Evolutionary conservation across 1,140 invertebrate species (phyloP).

Genomic region (Hyles euphorbiae): DNA sequence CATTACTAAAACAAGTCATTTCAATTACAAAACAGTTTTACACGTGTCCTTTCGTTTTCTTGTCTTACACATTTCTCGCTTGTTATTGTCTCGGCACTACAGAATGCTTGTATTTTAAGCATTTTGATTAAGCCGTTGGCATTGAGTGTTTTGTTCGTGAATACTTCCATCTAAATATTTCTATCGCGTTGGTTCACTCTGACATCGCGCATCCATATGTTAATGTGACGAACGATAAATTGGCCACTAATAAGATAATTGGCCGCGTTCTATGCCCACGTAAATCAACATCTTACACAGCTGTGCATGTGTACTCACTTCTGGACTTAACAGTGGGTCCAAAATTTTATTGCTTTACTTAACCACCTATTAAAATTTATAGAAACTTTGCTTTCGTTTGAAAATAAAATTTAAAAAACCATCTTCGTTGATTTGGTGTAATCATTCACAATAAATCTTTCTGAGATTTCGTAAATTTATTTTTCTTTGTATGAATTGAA

Average conservation of each 20-base stretch:
- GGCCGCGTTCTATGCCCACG: constrained; percentile 52
- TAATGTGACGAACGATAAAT: constrained; percentile 69
- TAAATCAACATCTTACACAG: constrained; percentile 71
- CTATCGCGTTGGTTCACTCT: constrained; percentile 27
- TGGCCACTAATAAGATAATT: constrained; percentile 73
- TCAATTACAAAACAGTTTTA: too few species aligned
- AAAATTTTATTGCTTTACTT: constrained; percentile 2
- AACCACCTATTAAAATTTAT: too few species aligned
- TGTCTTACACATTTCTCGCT: too few species aligned
- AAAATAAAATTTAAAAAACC: background rate
- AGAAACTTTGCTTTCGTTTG: background rate
- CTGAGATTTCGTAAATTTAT: too few species aligned
- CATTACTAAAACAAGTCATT: background rate
- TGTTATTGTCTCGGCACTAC: too few species aligned
- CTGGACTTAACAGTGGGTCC: constrained; percentile 19
- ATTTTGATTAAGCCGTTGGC: too few species aligned
- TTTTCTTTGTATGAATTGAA: too few species aligned
- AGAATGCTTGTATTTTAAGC: too few species aligned
- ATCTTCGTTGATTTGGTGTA: too few species aligned
- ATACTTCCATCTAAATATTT: background rate
- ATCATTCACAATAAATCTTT: too few species aligned
- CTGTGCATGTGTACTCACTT: constrained; percentile 31
- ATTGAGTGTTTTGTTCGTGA: background rate
- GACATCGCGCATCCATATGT: constrained; percentile 50
- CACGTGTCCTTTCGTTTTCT: too few species aligned